phyloP scores from a whole-genome alignment of 2,888 invertebrate genomes.

The Artemia sinica region DNA sequence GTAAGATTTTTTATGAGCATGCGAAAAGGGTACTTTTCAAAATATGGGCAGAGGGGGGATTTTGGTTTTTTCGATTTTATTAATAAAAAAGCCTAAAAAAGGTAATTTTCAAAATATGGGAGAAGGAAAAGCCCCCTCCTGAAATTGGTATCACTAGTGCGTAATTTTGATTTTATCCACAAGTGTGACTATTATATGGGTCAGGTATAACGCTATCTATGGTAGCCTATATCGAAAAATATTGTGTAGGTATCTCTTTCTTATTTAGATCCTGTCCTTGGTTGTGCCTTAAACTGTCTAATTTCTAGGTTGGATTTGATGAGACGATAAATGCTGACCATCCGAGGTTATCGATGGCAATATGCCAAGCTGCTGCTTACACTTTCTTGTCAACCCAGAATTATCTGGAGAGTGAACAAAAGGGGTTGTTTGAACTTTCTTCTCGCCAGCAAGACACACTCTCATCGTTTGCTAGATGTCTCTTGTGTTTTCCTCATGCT shows the following conservation, averaged over 20 bases:
- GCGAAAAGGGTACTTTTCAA: no score
- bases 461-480: constrained; percentile 23
- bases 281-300: not conserved
- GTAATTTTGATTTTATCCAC: no score
- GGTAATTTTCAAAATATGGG: no score
- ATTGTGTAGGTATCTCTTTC: no score
- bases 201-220: no score
- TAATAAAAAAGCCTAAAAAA: no score
- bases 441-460: constrained; percentile 45
- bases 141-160: no score
- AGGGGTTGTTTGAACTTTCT: constrained; percentile 40
- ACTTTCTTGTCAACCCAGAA: constrained; percentile 59
- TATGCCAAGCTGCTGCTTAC: constrained; percentile 42
- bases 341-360: constrained; percentile 44
- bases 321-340: constrained; percentile 18
- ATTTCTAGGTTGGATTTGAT: constrained; percentile 17
- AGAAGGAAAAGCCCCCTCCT: no score
- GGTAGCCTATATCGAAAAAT: no score
- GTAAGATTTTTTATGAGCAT: no score
- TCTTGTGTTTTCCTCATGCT: constrained; percentile 23
- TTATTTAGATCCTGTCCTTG: not conserved
- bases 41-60: no score
- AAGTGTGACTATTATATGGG: not conserved
- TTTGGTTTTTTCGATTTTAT: no score
- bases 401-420: constrained; percentile 34